phyloP scores from a whole-genome alignment of 2,888 invertebrate species.

The Epiblema foenella region DNA sequence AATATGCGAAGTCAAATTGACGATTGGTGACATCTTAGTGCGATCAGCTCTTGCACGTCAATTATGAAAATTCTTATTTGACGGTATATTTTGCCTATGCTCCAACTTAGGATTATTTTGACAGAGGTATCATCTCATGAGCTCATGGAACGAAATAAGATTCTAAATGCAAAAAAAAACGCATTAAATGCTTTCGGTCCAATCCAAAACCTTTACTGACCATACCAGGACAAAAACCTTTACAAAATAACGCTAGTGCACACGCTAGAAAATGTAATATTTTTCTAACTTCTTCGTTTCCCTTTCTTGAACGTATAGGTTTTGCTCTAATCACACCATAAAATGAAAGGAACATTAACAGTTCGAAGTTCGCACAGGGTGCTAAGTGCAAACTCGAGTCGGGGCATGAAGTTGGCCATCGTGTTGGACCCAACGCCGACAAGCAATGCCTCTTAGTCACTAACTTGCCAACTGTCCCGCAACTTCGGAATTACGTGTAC shows the following conservation, averaged over 20 bases:
- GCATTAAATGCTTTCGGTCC: too few relatives aligned
- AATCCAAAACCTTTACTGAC: too few relatives aligned
- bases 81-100: not conserved
- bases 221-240: too few relatives aligned
- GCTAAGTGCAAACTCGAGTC: slow-evolving; percentile 69
- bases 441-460: slow-evolving; percentile 39
- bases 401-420: slow-evolving; percentile 55
- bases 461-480: slow-evolving; percentile 18
- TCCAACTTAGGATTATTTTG: too few relatives aligned
- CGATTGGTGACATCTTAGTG: too few relatives aligned
- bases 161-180: too few relatives aligned
- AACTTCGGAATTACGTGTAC: slow-evolving; percentile 5
- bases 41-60: too few relatives aligned
- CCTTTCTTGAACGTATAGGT: not conserved
- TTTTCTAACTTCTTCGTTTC: not conserved
- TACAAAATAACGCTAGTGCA: too few relatives aligned
- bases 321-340: slow-evolving; percentile 10
- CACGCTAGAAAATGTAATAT: too few relatives aligned
- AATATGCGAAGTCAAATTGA: too few relatives aligned
- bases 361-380: slow-evolving; percentile 36
- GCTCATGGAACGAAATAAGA: too few relatives aligned
- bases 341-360: slow-evolving; percentile 12
- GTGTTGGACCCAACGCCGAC: slow-evolving; percentile 44
- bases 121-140: too few relatives aligned
- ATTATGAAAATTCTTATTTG: not conserved